Base-by-base conservation (phyloP, 1,140 invertebrate species). In the Agrilus planipennis region DNA sequence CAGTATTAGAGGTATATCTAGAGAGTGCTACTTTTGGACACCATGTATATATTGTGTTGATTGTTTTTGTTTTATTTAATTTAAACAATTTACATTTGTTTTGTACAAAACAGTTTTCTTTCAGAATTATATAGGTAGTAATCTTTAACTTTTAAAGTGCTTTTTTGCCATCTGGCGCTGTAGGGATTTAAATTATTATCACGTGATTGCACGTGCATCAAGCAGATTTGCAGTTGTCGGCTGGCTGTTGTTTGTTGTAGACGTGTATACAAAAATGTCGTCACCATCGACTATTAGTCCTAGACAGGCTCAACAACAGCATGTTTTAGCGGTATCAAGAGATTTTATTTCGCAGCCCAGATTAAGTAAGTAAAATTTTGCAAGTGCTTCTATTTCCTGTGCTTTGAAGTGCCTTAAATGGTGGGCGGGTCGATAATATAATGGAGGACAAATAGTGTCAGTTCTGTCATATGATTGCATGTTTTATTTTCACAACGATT, bases 271-370 rank as follows among this genome's bases (percentile, higher is more conserved):
- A 34, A 63, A 61, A 52, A 62, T 62, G 61, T 57, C 61, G 41
- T 54, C 48, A 41, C 49, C 51, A 39, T 44, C 60, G 31, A 63
- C 48, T 28, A 62, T 75, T 23, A 61, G 57, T 19, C 50, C 62
- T 14, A 59, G 58, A 31, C 70, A 81, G 64, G 81, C 79, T 38
- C 54, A 55, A 40, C 72, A 72, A 60, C 84, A 91, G 60, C 89
- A 94, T 70, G 76, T 84, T 63, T 71, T 95, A 56, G 93, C 92
- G 40, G 85, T 95, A 34, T 87, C 87, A 41, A 71, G 95, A 56
- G 88, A 99, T 72, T 99, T 97, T 65, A 86, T 95, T 55, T 91
- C 92, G 32, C 93, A 98, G 61, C 94, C 95, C 32, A 79, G 93
- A 61, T 72, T 98, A 47, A 92, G 93, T 97, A 78, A 89, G 88